Evolutionary conservation across 1,140 invertebrate genomes (phyloP), one percentile per base, ranked within the genome.

Genomic region (Diachasma alloeum): DNA sequence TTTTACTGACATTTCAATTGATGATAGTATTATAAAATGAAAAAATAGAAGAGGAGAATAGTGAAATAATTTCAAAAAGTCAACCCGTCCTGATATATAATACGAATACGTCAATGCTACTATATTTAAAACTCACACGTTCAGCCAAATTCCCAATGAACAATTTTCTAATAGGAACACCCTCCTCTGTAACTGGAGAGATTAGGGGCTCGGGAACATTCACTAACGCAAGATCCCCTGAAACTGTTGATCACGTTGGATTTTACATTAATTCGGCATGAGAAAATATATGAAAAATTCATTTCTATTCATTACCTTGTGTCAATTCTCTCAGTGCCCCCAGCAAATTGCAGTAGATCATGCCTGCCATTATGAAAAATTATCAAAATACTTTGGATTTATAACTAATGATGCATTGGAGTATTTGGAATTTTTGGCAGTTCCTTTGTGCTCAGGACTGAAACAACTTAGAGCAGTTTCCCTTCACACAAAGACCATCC

Each of bases 111-210:
- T 46, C 44, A 46, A 46, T 46, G 31, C n/a, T 39, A 39, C 39
- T 69, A 37, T 74, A 8, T 22, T 74, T 70, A 74, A 24, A 81
- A 83, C 87, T 84, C 70, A 89, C 87, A 73, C 87, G 85, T 78
- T 86, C 81, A 46, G 88, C 86, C 74, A 89, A 80, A 80, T 89
- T 89, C 0, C 84, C 83, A 74, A 89, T 72, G 75, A 88, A 89
- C 59, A 89, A 81, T 83, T 88, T 89, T 77, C 87, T 76, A 72
- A 89, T 87, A 22, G 86, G 85, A 15, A 86, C 79, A 19, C 83
- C 86, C 74, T 89, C 87, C 53, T 78, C 69, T 11, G 66, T 68
- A 10, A 15, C 5, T 17, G 66, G 8, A 15, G 71, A 71, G 10
- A 72, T 15, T 6, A 72, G n/a, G 15, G 59, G 44, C 46, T 48